Evolutionary conservation across 53 echinoderm and acorn worm species (phyloP).

Genomic region (Echinarachnius parma): DNA sequence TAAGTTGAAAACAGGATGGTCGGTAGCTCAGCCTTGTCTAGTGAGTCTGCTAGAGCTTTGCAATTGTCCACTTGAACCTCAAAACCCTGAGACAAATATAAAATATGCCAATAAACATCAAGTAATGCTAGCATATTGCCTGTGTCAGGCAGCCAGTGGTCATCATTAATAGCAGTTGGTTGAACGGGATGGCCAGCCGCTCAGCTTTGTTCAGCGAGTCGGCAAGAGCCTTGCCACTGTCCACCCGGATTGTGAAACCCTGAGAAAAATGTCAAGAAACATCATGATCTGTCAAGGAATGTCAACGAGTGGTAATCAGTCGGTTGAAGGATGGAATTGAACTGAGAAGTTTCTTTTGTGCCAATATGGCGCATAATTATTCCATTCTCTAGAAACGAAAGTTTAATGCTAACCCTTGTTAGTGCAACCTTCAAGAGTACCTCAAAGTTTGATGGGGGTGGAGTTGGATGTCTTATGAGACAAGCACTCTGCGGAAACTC

Average conservation of each 20-base stretch:
- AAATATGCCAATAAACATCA: too few species aligned
- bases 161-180: conserved; percentile 87
- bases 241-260: conserved; percentile 77
- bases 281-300: too few species aligned
- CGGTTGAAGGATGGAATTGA: too few species aligned
- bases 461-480: conserved; percentile 80
- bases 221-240: conserved; percentile 79
- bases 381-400: too few species aligned
- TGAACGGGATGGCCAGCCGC: conserved; percentile 75
- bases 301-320: too few species aligned
- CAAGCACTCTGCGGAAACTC: conserved; percentile 88
- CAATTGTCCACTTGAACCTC: too few species aligned
- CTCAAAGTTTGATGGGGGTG: conserved; percentile 93
- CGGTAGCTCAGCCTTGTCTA: too few species aligned
- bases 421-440: conserved; percentile 88
- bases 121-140: conserved; percentile 92
- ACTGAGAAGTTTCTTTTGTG: too few species aligned
- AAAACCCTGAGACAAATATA: too few species aligned
- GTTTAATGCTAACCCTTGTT: conserved; percentile 63
- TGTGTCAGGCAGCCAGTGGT: conserved; percentile 97
- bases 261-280: conserved; percentile 2
- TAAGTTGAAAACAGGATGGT: too few species aligned
- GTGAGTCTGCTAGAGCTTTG: too few species aligned
- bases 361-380: too few species aligned
- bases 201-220: conserved; percentile 78